A percentile compares a stretch with the other conserved stretches of the same genome.
These are phyloP conservation scores for Drosophila leonis DNA, from an alignment of 2,888 invertebrate species.

Conservation along the genomic window DNA sequence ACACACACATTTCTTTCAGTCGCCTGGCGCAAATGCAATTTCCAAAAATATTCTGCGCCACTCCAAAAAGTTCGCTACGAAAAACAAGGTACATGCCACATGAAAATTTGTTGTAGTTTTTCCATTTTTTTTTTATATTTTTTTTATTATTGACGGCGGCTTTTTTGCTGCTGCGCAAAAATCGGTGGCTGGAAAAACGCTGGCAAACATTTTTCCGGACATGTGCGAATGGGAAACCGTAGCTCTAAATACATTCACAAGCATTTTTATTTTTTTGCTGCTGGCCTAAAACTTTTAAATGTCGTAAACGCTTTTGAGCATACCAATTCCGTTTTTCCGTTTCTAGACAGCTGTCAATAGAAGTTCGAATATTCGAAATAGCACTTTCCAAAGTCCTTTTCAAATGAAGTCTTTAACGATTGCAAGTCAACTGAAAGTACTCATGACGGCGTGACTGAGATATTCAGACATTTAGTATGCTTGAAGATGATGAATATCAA, in stretches of 20 bases:
- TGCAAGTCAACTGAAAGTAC: background rate
- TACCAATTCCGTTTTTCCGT: slow-evolving; percentile 30
- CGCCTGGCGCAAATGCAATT: slow-evolving; percentile 53
- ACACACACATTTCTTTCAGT: background rate
- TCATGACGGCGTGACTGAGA: background rate
- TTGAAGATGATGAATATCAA: background rate
- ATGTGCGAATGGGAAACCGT: slow-evolving; percentile 34
- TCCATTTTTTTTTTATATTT: slow-evolving; percentile 4
- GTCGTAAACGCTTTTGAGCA: slow-evolving; percentile 54
- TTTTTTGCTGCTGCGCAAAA: slow-evolving; percentile 26
- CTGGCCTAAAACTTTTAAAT: slow-evolving; percentile 45
- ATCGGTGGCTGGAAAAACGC: slow-evolving; percentile 26
- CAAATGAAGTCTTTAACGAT: background rate
- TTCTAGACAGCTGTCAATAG: slow-evolving; percentile 24
- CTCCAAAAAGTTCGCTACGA: slow-evolving; percentile 55
- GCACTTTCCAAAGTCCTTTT: background rate
- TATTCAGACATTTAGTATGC: background rate
- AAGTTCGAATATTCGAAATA: slow-evolving; percentile 11
- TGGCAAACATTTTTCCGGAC: slow-evolving; percentile 32
- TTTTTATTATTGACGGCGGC: slow-evolving; percentile 1
- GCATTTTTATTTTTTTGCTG: slow-evolving; percentile 6
- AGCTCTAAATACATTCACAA: slow-evolving; percentile 35
- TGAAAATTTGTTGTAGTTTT: slow-evolving; percentile 62
- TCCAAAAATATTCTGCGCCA: slow-evolving; percentile 49
- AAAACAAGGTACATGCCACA: slow-evolving; percentile 49